These are phyloP conservation scores for Botrylloides violaceus DNA, from an alignment of 23 tunicate species.

Conservation along the genomic window DNA sequence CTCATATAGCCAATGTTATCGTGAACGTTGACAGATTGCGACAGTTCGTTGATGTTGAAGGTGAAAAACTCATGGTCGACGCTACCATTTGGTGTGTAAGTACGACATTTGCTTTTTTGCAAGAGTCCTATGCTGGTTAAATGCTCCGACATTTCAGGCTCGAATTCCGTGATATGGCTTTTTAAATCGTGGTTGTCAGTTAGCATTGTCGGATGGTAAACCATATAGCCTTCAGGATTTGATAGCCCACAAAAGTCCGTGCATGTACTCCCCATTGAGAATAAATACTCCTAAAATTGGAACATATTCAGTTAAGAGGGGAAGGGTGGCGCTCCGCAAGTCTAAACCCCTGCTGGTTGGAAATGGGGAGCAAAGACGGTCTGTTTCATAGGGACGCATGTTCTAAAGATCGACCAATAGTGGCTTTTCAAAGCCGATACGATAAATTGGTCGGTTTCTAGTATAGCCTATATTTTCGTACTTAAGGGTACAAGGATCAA, in stretches of 20 bases:
- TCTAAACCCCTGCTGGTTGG: no score
- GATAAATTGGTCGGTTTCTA: no score
- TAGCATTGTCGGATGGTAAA: not conserved
- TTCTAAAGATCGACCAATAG: no score
- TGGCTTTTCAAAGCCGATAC: no score
- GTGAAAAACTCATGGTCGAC: not conserved
- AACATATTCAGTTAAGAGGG: no score
- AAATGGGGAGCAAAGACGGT: no score
- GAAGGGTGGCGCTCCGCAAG: no score
- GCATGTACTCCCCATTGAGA: not conserved
- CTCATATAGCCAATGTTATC: not conserved
- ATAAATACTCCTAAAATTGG: not conserved
- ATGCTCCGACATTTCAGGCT: not conserved
- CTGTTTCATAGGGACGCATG: no score
- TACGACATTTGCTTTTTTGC: not conserved
- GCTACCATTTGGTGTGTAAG: not conserved
- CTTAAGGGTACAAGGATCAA: no score
- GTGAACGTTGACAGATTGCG: not conserved
- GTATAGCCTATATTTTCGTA: no score
- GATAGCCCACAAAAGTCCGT: not conserved
- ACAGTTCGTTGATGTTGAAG: not conserved
- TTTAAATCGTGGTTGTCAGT: not conserved
- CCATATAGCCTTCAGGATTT: not conserved
- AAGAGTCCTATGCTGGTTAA: not conserved
- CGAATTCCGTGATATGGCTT: not conserved